These are phyloP conservation scores for Adelognathus sp. DNA, from an alignment of 2,888 invertebrate species.

Conservation along the genomic window DNA sequence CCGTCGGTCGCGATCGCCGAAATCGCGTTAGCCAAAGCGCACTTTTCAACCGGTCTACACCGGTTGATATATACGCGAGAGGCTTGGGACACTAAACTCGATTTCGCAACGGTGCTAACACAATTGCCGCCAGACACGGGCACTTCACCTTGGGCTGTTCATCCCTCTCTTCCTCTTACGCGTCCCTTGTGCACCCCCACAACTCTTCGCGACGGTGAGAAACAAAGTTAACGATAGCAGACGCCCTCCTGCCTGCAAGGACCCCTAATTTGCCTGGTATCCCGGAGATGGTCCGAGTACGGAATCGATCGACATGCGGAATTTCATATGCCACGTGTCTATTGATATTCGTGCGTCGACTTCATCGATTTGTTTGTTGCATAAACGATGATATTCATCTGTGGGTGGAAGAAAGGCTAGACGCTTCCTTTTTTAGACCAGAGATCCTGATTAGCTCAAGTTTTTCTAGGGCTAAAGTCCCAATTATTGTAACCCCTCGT, in stretches of 20 bases:
- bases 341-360: too few species aligned
- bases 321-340: too few species aligned
- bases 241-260: conserved; percentile 42
- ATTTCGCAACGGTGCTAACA: conserved; percentile 57
- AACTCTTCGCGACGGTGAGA: conserved; percentile 41
- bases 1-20: conserved; percentile 61
- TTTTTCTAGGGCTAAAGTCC: too few species aligned
- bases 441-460: too few species aligned
- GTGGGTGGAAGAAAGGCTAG: too few species aligned
- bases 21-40: conserved; percentile 49
- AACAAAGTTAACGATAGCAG: conserved; percentile 58
- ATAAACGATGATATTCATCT: too few species aligned
- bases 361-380: too few species aligned
- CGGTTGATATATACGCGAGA: conserved; percentile 22
- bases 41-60: conserved; percentile 51
- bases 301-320: conserved; percentile 40
- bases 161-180: neutral
- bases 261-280: conserved; percentile 46
- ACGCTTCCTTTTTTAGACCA: too few species aligned
- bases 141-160: conserved; percentile 49
- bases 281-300: conserved; percentile 28
- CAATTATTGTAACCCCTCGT: too few species aligned
- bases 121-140: conserved; percentile 59
- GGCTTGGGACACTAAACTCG: conserved; percentile 54
- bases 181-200: neutral